These are phyloP conservation scores for Idaea aversata DNA, from an alignment of 2,888 invertebrate genomes.

Conservation along the genomic window DNA sequence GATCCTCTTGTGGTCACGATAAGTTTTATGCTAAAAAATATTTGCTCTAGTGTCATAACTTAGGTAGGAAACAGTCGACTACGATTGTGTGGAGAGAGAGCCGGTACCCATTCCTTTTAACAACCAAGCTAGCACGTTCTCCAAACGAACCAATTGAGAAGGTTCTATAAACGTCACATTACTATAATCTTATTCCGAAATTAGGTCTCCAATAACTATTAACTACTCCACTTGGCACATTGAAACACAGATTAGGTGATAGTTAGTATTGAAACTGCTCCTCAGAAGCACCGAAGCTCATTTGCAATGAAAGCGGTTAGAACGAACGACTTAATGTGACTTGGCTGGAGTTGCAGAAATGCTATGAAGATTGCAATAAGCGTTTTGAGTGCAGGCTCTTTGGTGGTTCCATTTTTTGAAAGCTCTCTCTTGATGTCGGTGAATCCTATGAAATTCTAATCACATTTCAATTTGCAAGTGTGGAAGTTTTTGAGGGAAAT, in stretches of 20 bases:
- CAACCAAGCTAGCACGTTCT: conserved; percentile 10
- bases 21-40: too few relatives aligned
- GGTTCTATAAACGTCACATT: conserved; percentile 27
- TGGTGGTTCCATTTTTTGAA: conserved; percentile 35
- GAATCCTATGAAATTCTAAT: not conserved
- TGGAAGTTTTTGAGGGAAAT: conserved; percentile 1
- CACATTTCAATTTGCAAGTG: conserved; percentile 7
- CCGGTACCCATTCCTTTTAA: too few relatives aligned
- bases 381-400: conserved; percentile 33
- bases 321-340: conserved; percentile 54
- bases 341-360: conserved; percentile 45
- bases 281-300: conserved; percentile 46
- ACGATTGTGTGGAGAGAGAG: too few relatives aligned
- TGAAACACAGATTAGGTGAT: conserved; percentile 25
- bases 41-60: too few relatives aligned
- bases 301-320: conserved; percentile 59
- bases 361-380: conserved; percentile 48
- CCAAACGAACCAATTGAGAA: conserved; percentile 4
- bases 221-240: conserved; percentile 28
- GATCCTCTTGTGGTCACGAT: too few relatives aligned
- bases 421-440: conserved; percentile 2
- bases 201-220: conserved; percentile 36
- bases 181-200: conserved; percentile 40
- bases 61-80: too few relatives aligned
- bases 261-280: conserved; percentile 30